These are phyloP conservation scores for Ernsta delagoae DNA, from an alignment of 2,888 invertebrate genomes.

Conservation along the genomic window DNA sequence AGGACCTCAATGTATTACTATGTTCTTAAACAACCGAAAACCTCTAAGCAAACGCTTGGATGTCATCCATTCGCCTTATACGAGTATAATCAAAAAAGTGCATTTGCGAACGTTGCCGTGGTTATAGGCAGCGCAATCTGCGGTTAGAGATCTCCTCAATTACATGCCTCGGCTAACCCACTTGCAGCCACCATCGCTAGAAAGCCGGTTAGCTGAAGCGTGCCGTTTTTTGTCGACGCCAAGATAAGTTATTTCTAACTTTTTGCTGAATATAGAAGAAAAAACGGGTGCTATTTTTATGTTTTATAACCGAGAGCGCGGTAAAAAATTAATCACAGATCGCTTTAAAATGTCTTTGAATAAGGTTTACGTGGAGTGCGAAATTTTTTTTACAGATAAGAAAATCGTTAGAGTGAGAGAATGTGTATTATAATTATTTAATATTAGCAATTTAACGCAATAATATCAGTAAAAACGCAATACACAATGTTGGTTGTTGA, in stretches of 20 bases:
- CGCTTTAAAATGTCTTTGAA: too few relatives aligned
- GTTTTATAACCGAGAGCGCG: constrained; percentile 15
- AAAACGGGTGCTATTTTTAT: constrained; percentile 38
- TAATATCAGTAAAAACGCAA: too few relatives aligned
- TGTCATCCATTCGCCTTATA: not conserved
- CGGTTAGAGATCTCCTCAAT: constrained; percentile 72
- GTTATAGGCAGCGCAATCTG: constrained; percentile 48
- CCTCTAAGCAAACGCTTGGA: too few relatives aligned
- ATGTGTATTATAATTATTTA: too few relatives aligned
- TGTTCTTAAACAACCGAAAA: too few relatives aligned
- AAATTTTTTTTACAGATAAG: too few relatives aligned
- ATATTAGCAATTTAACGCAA: too few relatives aligned
- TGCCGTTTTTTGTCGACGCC: constrained; percentile 50
- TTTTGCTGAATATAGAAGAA: constrained; percentile 45
- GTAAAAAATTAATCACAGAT: constrained; percentile 27
- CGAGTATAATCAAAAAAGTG: constrained; percentile 25
- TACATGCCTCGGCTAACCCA: constrained; percentile 54
- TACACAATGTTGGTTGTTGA: too few relatives aligned
- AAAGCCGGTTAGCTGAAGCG: constrained; percentile 59
- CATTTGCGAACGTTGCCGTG: constrained; percentile 24
- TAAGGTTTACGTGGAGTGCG: too few relatives aligned
- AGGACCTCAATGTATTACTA: too few relatives aligned
- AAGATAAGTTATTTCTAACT: constrained; percentile 45
- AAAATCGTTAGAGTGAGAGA: too few relatives aligned
- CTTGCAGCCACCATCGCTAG: constrained; percentile 50